A percentile compares a stretch with the other conserved stretches of the same genome.
phyloP scores from a whole-genome alignment of 2,113 vertebrate genomes.

The Paradisaea rubra region DNA sequence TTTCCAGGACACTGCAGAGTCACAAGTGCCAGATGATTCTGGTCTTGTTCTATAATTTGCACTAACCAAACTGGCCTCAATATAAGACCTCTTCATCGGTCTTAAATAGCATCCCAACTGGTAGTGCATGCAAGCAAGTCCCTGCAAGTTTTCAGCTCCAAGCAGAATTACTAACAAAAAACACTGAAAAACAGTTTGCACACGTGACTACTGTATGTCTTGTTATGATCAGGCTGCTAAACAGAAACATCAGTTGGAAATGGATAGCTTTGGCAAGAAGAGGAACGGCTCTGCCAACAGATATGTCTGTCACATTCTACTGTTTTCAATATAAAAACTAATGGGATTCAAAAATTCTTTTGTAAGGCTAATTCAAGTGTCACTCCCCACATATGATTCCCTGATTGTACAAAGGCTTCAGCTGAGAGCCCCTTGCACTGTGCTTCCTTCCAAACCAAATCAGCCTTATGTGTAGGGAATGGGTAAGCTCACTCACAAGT shows the following conservation, averaged over 20 bases:
- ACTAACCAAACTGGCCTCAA: slow-evolving; percentile 35
- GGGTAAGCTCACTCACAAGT: not conserved
- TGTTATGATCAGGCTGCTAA: not conserved
- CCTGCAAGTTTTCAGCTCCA: not conserved
- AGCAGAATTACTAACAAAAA: not conserved
- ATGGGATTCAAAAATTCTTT: not conserved
- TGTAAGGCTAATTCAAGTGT: not conserved
- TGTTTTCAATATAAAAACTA: not conserved
- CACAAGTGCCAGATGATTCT: slow-evolving; percentile 49
- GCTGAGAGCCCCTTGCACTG: not conserved
- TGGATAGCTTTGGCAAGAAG: not conserved
- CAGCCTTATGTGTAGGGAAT: not conserved
- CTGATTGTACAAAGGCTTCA: not conserved
- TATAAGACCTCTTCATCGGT: not conserved
- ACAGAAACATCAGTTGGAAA: not conserved
- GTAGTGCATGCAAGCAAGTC: not conserved
- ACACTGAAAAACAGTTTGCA: not conserved
- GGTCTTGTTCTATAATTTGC: slow-evolving; percentile 50
- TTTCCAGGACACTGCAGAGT: slow-evolving; percentile 57
- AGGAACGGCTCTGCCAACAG: not conserved
- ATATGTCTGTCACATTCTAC: not conserved
- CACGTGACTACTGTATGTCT: not conserved
- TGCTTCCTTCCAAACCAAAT: not conserved
- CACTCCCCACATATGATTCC: not conserved
- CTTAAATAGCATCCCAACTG: slow-evolving; percentile 29